Evolutionary conservation across 2,797 vertebrate species (phyloP), one percentile per base, ranked within the genome.

Genomic region (Myoxocephalus aenaeus): DNA sequence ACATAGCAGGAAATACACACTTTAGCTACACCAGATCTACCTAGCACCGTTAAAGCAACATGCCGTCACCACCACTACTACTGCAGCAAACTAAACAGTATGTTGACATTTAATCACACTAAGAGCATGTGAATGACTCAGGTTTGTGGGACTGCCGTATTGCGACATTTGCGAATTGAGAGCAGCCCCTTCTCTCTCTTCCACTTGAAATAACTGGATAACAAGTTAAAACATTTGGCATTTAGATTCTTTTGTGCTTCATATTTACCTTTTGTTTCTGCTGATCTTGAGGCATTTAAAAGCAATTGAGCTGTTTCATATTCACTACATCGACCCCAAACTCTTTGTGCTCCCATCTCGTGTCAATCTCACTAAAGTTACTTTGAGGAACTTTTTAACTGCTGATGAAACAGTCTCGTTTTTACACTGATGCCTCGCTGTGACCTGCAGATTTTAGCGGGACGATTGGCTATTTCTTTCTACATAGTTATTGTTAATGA

Each of bases 121-220:
- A 15, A 63, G 70, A 72, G 32, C 59, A 51, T 10, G 53, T 70
- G 11, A 64, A 64, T 73, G 8, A 70, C 61, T 70, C 22, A 57
- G 11, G 27, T n/a, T 20, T 7, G 6, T 29, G 59, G 17, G 29
- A 6, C 10, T 56, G 46, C 22, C 29, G 13, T 14, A 5, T 25
- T 57, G 25, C 77, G 54, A 54, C 17, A 7, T 50, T 7, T 34
- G 36, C 12, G 64, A 40, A 27, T 40, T 14, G 48, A 62, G 17
- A 58, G 36, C 42, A 75, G 27, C n/a, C 50, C 48, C 32, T 42
- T 61, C 7, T 73, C 34, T 48, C 32, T 64, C 25, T 34, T 25
- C 27, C 8, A n/a, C 6, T 59, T 61, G 10, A 77, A 42, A 64
- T n/a, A 22, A 56, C 15, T 58, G 9, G 2, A 48, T 53, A 48